A percentile compares a stretch with the other conserved stretches of the same genome.
Conservation (phyloP, 2,888 invertebrate genomes). For the Campoplex nolae region DNA sequence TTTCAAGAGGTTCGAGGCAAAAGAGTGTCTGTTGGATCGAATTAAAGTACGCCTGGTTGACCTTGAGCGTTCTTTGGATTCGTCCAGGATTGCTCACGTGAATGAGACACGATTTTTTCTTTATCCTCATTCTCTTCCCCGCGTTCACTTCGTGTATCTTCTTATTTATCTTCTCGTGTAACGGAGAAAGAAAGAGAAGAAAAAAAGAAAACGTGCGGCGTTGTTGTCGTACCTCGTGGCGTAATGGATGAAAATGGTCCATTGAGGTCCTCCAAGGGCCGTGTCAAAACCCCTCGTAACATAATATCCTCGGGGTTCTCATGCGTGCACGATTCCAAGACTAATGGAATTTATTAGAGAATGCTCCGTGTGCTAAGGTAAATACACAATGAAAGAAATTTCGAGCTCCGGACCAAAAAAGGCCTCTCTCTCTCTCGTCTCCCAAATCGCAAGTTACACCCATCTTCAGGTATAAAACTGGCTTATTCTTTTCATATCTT, state of each 20-base stretch:
- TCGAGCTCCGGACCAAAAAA: slow-evolving; percentile 21
- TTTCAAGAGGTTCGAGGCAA: slow-evolving; percentile 50
- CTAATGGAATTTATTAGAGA: slow-evolving; percentile 84
- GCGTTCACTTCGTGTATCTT: background rate
- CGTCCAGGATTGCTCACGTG: slow-evolving; percentile 35
- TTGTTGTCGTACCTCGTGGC: slow-evolving; percentile 80
- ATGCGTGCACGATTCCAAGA: slow-evolving; percentile 79
- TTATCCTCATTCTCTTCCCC: background rate
- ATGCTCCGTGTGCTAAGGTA: slow-evolving; percentile 55
- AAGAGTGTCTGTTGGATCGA: slow-evolving; percentile 47
- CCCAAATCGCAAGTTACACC: slow-evolving; percentile 14
- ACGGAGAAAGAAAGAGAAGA: background rate
- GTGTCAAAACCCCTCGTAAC: slow-evolving; percentile 79
- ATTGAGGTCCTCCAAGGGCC: slow-evolving; percentile 73
- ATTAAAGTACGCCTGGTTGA: slow-evolving; percentile 55
- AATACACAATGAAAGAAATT: slow-evolving; percentile 47
- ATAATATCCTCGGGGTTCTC: slow-evolving; percentile 80
- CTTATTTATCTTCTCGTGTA: slow-evolving; percentile 7
- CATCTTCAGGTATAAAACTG: slow-evolving; percentile 38
- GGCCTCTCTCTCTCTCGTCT: background rate
- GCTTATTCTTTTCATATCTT: slow-evolving; percentile 22
- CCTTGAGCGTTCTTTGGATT: background rate
- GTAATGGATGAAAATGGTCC: slow-evolving; percentile 80
- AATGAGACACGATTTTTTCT: slow-evolving; percentile 43
- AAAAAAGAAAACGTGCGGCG: slow-evolving; percentile 24